Conservation (phyloP, 2,797 vertebrate species). For the Pipistrellus kuhlii region DNA sequence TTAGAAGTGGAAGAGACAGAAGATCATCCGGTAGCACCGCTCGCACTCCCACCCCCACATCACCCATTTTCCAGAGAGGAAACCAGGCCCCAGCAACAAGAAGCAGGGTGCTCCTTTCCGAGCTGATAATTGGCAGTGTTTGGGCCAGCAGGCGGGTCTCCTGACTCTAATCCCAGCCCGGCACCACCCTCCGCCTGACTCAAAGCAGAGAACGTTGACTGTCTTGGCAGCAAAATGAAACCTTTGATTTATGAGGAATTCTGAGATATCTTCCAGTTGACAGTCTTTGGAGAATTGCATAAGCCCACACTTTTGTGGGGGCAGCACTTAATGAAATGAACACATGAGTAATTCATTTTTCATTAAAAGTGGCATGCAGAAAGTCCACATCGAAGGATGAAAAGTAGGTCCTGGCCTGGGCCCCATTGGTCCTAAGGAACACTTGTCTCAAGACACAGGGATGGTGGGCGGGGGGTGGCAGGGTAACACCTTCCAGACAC, state of each 20-base stretch:
- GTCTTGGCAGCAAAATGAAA: slow-evolving; percentile 82
- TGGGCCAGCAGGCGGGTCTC: not conserved
- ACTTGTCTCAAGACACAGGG: not conserved
- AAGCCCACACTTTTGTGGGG: slow-evolving; percentile 73
- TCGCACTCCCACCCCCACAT: not conserved
- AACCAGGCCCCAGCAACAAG: not conserved
- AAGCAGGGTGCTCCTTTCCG: not conserved
- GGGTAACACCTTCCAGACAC: not conserved
- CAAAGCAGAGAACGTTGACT: slow-evolving; percentile 77
- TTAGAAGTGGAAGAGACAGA: not conserved
- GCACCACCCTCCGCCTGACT: slow-evolving; percentile 38
- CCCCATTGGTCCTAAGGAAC: not conserved
- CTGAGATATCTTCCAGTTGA: slow-evolving; percentile 82
- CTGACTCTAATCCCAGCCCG: not conserved
- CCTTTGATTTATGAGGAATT: slow-evolving; percentile 84
- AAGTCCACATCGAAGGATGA: slow-evolving; percentile 31
- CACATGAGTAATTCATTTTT: slow-evolving; percentile 62
- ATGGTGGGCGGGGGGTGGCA: accelerated
- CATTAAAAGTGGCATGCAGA: not conserved
- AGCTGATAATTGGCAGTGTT: not conserved
- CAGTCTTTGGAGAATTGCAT: slow-evolving; percentile 74
- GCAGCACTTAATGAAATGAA: slow-evolving; percentile 74
- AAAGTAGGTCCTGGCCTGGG: not conserved
- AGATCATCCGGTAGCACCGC: not conserved
- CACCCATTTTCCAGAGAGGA: not conserved